Evolutionary conservation across 2,888 invertebrate species (phyloP).

Genomic region (Gryllus longicercus): DNA sequence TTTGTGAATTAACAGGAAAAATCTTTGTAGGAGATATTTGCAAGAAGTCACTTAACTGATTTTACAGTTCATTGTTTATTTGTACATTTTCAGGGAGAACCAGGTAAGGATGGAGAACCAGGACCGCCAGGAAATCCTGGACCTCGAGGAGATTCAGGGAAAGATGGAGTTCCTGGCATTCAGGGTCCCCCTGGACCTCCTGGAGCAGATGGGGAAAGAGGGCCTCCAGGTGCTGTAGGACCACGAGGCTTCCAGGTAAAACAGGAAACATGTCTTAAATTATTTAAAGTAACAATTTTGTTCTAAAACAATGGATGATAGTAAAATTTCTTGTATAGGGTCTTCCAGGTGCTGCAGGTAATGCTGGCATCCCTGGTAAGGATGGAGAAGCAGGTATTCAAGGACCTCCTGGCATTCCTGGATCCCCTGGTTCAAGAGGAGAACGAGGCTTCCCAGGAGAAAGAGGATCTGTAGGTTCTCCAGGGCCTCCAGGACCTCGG

Average conservation of each 20-base stretch:
- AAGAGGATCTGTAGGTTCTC: slow-evolving; percentile 64
- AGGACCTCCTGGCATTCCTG: slow-evolving; percentile 60
- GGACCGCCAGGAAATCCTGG: slow-evolving; percentile 74
- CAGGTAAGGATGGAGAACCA: slow-evolving; percentile 75
- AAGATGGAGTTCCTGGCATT: slow-evolving; percentile 71
- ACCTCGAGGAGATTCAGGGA: slow-evolving; percentile 73
- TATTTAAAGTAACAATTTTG: no score
- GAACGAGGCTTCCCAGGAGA: slow-evolving; percentile 72
- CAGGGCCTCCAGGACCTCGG: slow-evolving; percentile 62
- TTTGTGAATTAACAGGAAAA: background rate
- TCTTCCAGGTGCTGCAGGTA: slow-evolving; percentile 70
- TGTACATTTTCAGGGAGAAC: slow-evolving; percentile 59
- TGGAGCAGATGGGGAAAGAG: slow-evolving; percentile 71
- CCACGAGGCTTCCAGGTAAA: slow-evolving; percentile 74
- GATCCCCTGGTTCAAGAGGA: slow-evolving; percentile 57
- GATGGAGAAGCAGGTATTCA: slow-evolving; percentile 72
- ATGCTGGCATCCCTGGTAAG: slow-evolving; percentile 72
- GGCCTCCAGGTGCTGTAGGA: slow-evolving; percentile 71
- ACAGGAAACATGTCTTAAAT: background rate
- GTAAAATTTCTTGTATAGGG: slow-evolving; percentile 50
- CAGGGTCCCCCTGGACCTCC: slow-evolving; percentile 70
- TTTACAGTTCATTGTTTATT: background rate
- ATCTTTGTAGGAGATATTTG: background rate
- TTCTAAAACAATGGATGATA: no score
- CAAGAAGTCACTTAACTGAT: background rate